phyloP scores from a whole-genome alignment of 2,888 invertebrate genomes.

The Serrognathus titanus region DNA sequence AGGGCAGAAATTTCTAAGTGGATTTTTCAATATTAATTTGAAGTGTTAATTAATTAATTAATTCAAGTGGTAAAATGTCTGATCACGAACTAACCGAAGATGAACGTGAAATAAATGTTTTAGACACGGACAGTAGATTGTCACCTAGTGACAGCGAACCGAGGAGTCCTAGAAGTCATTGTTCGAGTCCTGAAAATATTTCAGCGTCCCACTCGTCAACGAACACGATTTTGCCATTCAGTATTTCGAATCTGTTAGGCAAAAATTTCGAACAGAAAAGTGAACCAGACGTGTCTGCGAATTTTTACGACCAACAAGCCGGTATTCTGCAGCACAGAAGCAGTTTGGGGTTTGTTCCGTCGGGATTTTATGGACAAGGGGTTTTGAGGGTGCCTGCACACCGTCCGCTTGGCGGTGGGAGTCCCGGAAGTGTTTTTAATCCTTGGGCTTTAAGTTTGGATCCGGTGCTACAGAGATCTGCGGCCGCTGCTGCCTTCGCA shows the following conservation, averaged over 20 bases:
- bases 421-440: constrained; percentile 48
- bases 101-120: constrained; percentile 66
- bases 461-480: constrained; percentile 62
- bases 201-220: constrained; percentile 49
- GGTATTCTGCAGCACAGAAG: constrained; percentile 27
- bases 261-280: constrained; percentile 66
- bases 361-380: constrained; percentile 59
- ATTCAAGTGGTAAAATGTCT: constrained; percentile 31
- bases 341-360: constrained; percentile 41
- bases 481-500: constrained; percentile 70
- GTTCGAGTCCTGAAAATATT: constrained; percentile 52
- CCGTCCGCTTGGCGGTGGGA: constrained; percentile 59
- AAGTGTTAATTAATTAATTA: background rate
- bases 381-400: constrained; percentile 83
- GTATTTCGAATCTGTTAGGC: constrained; percentile 77
- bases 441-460: constrained; percentile 55
- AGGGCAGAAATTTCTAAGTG: no score
- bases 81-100: constrained; percentile 55
- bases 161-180: constrained; percentile 47
- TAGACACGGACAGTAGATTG: constrained; percentile 61
- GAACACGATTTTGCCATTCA: constrained; percentile 67
- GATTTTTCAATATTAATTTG: no score
- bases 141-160: constrained; percentile 62
- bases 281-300: constrained; percentile 39
- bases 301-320: constrained; percentile 37